Evolutionary conservation across 2,888 invertebrate species (phyloP).

Genomic region (Pammene fasciana): DNA sequence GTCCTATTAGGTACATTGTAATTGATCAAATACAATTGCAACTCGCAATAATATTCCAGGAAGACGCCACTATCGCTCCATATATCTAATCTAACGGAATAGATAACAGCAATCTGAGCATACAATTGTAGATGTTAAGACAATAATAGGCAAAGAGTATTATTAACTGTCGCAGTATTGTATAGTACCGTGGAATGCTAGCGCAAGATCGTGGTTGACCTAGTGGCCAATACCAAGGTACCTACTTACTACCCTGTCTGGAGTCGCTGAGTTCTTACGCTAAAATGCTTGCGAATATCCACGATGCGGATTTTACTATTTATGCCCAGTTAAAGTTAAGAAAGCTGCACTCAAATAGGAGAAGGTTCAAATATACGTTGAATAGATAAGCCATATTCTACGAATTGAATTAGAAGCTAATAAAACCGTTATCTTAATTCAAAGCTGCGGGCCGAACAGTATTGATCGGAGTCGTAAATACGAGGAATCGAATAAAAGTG

Average conservation of each 20-base stretch:
- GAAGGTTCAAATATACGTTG: slow-evolving; percentile 53
- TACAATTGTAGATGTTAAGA: slow-evolving; percentile 17
- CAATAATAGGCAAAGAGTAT: slow-evolving; percentile 34
- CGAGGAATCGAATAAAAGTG: slow-evolving; percentile 58
- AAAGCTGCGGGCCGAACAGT: slow-evolving; percentile 61
- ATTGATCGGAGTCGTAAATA: slow-evolving; percentile 62
- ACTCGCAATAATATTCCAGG: slow-evolving; percentile 30
- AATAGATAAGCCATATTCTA: slow-evolving; percentile 63
- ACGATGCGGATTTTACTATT: not conserved
- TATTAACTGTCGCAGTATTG: slow-evolving; percentile 59
- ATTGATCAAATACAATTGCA: slow-evolving; percentile 36
- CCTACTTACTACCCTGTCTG: slow-evolving; percentile 12
- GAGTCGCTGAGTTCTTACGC: not conserved
- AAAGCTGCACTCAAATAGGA: slow-evolving; percentile 56
- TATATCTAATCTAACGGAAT: slow-evolving; percentile 36
- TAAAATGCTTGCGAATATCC: slow-evolving; percentile 1
- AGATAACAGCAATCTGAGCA: slow-evolving; percentile 24
- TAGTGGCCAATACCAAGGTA: not conserved
- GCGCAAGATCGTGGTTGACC: slow-evolving; percentile 45
- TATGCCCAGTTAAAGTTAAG: slow-evolving; percentile 51
- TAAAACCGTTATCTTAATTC: slow-evolving; percentile 78
- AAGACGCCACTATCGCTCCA: slow-evolving; percentile 32
- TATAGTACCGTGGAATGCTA: slow-evolving; percentile 52
- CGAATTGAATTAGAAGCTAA: slow-evolving; percentile 69
- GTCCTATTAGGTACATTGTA: slow-evolving; percentile 2